Evolutionary conservation across 2,888 invertebrate species (phyloP).

Genomic region (Aproaerema taeniolella): DNA sequence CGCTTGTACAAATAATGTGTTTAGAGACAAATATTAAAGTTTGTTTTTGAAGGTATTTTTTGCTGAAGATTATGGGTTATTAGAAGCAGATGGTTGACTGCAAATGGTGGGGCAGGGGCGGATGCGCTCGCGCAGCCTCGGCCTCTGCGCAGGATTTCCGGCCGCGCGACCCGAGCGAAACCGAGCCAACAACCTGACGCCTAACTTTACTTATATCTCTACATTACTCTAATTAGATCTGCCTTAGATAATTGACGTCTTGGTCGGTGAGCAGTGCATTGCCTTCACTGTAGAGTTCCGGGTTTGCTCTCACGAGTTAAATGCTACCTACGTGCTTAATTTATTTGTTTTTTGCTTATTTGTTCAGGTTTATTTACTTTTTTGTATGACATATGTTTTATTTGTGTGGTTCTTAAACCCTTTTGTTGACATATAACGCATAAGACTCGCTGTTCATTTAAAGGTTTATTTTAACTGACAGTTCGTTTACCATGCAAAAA

Average conservation of each 20-base stretch:
- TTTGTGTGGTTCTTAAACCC: too few species aligned
- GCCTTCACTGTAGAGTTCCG: not conserved
- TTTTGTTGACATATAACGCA: too few species aligned
- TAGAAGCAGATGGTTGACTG: too few species aligned
- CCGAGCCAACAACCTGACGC: constrained; percentile 32
- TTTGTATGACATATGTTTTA: too few species aligned
- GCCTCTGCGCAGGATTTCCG: constrained; percentile 71
- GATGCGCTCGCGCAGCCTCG: constrained; percentile 42
- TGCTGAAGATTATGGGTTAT: too few species aligned
- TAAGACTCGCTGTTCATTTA: too few species aligned
- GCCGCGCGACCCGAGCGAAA: constrained; percentile 48
- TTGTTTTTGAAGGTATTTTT: too few species aligned
- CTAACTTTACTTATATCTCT: not conserved
- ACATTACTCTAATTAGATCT: not conserved
- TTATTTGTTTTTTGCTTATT: too few species aligned
- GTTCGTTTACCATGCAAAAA: too few species aligned
- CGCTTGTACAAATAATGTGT: too few species aligned
- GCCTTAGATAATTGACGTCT: not conserved
- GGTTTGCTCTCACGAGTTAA: not conserved
- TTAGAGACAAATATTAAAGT: too few species aligned
- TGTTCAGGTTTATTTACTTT: not conserved
- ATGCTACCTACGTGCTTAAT: not conserved
- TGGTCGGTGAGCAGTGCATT: not conserved
- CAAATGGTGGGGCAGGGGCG: constrained; percentile 15
- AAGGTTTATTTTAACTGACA: too few species aligned